These are phyloP conservation scores for Bicyclus anynana DNA, from an alignment of 1,140 invertebrate species.

Conservation along the genomic window DNA sequence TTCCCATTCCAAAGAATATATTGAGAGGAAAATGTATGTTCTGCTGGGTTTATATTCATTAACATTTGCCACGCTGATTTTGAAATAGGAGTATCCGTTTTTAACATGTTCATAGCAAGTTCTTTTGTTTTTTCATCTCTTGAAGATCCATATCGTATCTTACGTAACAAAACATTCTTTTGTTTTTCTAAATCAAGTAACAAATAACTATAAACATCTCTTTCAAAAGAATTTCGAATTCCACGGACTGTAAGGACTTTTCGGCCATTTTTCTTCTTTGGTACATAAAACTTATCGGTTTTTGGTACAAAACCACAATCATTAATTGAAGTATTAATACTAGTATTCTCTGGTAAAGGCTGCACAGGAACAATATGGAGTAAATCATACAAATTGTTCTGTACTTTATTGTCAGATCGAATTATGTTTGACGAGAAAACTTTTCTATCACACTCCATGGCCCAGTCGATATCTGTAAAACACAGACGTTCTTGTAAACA, in stretches of 20 bases:
- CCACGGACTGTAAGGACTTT: conserved; percentile 64
- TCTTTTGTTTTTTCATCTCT: conserved; percentile 46
- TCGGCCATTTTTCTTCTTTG: conserved; percentile 50
- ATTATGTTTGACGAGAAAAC: conserved; percentile 52
- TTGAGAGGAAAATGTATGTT: conserved; percentile 40
- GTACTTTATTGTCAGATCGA: conserved; percentile 31
- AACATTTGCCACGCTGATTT: conserved; percentile 64
- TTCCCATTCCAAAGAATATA: conserved; percentile 59
- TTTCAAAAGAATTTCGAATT: conserved; percentile 51
- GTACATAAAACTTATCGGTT: conserved; percentile 51
- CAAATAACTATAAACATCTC: conserved; percentile 46
- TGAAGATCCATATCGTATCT: conserved; percentile 51
- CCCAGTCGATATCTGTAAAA: neutral
- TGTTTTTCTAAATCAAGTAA: conserved; percentile 51
- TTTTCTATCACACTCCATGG: conserved; percentile 44
- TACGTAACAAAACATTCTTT: conserved; percentile 50
- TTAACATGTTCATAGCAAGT: conserved; percentile 48
- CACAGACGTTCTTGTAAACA: neutral
- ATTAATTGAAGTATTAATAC: conserved; percentile 11
- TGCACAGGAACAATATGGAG: conserved; percentile 37
- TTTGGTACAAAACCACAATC: conserved; percentile 47
- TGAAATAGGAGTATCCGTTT: conserved; percentile 41
- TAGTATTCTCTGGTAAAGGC: conserved; percentile 29
- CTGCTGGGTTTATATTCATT: conserved; percentile 58
- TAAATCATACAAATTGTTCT: conserved; percentile 53